phyloP scores from a whole-genome alignment of 2,888 invertebrate genomes.

The Ormyrus nitidulus region DNA sequence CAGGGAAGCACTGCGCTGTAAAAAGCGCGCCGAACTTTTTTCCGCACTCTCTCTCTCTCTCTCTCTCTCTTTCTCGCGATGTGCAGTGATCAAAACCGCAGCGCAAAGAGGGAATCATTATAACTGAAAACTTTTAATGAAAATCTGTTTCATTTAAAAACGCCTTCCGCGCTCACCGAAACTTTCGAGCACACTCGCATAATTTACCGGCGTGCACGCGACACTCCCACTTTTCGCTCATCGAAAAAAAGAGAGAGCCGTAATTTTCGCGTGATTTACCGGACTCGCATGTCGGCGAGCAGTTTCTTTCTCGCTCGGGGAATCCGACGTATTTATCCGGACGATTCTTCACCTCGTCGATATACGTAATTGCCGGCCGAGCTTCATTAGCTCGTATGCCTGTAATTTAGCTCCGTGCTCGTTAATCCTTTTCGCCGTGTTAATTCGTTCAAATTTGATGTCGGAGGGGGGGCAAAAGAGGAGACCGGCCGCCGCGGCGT shows the following conservation, averaged over 20 bases:
- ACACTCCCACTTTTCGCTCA: constrained; percentile 15
- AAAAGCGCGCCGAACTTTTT: no score
- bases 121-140: constrained; percentile 24
- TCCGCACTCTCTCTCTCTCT: no score
- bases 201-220: neutral
- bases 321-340: constrained; percentile 40
- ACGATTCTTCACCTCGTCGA: constrained; percentile 31
- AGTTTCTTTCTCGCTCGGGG: constrained; percentile 48
- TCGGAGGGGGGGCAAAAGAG: no score
- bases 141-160: constrained; percentile 13
- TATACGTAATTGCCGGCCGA: constrained; percentile 13
- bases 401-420: neutral
- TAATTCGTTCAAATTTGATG: no score
- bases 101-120: no score
- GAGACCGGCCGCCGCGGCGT: no score
- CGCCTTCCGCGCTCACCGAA: no score
- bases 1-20: no score
- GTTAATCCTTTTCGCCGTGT: no score
- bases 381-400: constrained; percentile 19
- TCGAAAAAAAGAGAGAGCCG: neutral
- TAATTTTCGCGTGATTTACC: constrained; percentile 58
- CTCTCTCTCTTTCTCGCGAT: no score
- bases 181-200: neutral
- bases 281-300: constrained; percentile 59
- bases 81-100: no score